phyloP scores from a whole-genome alignment of 2,888 invertebrate species.

The Malthinus flaveolus region DNA sequence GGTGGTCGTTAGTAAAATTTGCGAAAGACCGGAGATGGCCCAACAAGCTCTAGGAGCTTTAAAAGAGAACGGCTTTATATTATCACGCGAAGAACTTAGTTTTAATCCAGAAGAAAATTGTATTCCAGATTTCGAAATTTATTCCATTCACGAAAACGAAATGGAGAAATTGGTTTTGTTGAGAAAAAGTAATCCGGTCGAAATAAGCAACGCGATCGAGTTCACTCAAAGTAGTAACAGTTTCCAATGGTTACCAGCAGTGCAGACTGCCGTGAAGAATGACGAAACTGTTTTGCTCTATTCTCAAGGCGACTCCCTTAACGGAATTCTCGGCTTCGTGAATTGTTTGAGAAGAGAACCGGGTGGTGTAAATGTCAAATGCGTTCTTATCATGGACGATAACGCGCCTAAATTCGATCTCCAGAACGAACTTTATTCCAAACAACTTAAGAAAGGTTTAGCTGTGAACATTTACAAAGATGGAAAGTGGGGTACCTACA shows the following conservation, averaged over 20 bases:
- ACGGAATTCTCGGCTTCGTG: slow-evolving; percentile 72
- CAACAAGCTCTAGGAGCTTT: not conserved
- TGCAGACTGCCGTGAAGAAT: not conserved
- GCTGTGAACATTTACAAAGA: slow-evolving; percentile 74
- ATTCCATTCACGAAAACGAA: no score
- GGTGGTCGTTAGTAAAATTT: slow-evolving; percentile 48
- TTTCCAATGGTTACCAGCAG: not conserved
- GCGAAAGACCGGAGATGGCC: slow-evolving; percentile 56
- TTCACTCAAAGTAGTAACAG: no score
- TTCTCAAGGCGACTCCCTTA: not conserved
- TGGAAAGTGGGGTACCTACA: slow-evolving; percentile 55
- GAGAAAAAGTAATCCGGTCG: no score
- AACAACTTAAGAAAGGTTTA: slow-evolving; percentile 71
- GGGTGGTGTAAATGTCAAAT: slow-evolving; percentile 55
- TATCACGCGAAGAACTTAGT: slow-evolving; percentile 9
- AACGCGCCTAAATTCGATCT: slow-evolving; percentile 70
- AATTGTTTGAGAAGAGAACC: slow-evolving; percentile 81
- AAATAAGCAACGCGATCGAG: not conserved
- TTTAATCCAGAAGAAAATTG: not conserved
- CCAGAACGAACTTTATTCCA: slow-evolving; percentile 64
- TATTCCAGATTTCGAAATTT: no score
- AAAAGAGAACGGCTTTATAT: slow-evolving; percentile 14
- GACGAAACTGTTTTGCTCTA: not conserved
- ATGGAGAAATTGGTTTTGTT: no score
- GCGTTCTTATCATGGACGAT: slow-evolving; percentile 61